A percentile compares a stretch with the other conserved stretches of the same genome.
Evolutionary conservation across 2,797 vertebrate genomes (phyloP).

Genomic region (Poecilia velifera): DNA sequence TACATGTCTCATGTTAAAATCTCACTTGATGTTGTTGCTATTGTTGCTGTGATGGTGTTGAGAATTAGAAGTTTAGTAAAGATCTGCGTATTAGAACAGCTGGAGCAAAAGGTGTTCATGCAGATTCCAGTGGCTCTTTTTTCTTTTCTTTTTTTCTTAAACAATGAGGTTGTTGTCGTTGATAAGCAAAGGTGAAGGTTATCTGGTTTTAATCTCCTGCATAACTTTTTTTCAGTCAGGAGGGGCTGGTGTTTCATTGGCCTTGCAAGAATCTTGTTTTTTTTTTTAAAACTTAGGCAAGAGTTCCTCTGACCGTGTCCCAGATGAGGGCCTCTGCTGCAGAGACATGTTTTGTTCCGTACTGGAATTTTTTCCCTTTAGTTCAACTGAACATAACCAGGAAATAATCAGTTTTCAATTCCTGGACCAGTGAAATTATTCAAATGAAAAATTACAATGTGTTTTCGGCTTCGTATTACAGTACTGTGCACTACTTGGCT

Average conservation of each 20-base stretch:
- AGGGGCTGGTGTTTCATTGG: constrained; percentile 13
- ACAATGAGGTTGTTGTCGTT: constrained; percentile 52
- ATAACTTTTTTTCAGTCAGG: constrained; percentile 15
- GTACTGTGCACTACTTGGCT: not conserved
- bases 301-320: constrained; percentile 1
- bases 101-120: not conserved
- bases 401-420: constrained; percentile 28
- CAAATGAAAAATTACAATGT: constrained; percentile 1
- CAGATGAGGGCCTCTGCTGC: constrained; percentile 32
- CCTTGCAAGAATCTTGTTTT: constrained; percentile 42
- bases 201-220: constrained; percentile 49
- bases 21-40: not conserved
- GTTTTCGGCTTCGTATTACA: not conserved
- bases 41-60: constrained; percentile 1
- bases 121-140: constrained; percentile 37
- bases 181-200: constrained; percentile 22
- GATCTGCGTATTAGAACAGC: constrained; percentile 4
- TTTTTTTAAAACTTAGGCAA: constrained; percentile 5
- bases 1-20: constrained; percentile 39
- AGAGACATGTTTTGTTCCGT: constrained; percentile 40
- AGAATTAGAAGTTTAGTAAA: constrained; percentile 8
- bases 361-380: constrained; percentile 2
- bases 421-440: not conserved
- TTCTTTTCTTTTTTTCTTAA: constrained; percentile 24
- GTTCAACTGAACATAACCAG: not conserved